These are phyloP conservation scores for Nothobranchius kuhntae DNA, from an alignment of 2,113 vertebrate genomes.

Conservation along the genomic window DNA sequence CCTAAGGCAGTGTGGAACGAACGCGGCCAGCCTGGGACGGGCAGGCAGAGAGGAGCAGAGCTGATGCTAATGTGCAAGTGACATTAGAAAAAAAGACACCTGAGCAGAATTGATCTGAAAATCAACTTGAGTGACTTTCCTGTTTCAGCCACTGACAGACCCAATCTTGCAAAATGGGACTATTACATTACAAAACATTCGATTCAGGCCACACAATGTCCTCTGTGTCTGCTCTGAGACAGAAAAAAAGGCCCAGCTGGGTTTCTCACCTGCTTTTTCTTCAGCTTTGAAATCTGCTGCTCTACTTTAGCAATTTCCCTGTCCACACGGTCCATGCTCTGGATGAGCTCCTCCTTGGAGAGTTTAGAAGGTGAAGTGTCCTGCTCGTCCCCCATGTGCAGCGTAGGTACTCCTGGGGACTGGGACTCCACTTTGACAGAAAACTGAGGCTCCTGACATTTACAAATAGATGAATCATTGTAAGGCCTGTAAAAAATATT, in stretches of 20 bases:
- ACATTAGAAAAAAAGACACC: not conserved
- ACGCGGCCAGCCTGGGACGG: no score
- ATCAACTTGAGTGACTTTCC: not conserved
- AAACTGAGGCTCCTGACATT: conserved; percentile 87
- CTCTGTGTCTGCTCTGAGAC: conserved; percentile 12
- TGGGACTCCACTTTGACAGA: conserved; percentile 87
- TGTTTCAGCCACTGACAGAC: not conserved
- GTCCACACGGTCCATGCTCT: conserved; percentile 99
- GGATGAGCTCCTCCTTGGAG: conserved; percentile 97
- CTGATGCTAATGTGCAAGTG: no score
- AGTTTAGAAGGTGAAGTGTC: conserved; percentile 96
- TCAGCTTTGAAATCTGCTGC: conserved; percentile 97
- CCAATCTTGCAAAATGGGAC: not conserved
- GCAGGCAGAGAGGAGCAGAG: no score
- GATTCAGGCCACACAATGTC: conserved; percentile 3
- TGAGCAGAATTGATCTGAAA: not conserved
- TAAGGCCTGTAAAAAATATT: not conserved
- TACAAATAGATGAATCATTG: not conserved
- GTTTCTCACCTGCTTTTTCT: conserved; percentile 93
- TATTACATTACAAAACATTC: not conserved
- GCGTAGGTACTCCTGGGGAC: conserved; percentile 80
- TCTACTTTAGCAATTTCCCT: conserved; percentile 98
- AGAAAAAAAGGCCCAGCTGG: not conserved
- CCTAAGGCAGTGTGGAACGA: no score
- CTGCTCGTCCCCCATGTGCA: conserved; percentile 88